Conservation (phyloP, 2,888 invertebrate genomes). For the Drosophila prostipennis region DNA sequence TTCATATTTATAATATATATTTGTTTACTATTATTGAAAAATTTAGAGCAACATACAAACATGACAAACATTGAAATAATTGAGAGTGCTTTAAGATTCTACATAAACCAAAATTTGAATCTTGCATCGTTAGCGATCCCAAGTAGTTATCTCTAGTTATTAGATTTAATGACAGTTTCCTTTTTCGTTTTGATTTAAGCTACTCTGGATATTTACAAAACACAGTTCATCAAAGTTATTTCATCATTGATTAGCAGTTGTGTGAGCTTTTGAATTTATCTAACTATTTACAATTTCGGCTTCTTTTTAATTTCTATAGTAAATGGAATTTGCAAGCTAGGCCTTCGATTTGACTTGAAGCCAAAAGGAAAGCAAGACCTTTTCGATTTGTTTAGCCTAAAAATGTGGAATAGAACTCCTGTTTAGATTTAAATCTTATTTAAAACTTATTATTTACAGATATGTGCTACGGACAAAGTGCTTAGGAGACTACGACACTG, state of each 20-base stretch:
- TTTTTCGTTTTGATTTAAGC: constrained; percentile 30
- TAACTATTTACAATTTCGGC: constrained; percentile 67
- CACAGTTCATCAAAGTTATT: constrained; percentile 29
- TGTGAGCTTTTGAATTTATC: constrained; percentile 51
- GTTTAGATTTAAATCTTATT: constrained; percentile 32
- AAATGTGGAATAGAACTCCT: constrained; percentile 35
- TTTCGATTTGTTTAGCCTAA: constrained; percentile 28
- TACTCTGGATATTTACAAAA: constrained; percentile 63
- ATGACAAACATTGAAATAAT: constrained; percentile 73
- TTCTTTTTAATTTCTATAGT: constrained; percentile 20
- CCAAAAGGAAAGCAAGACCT: constrained; percentile 45
- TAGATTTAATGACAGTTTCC: constrained; percentile 46
- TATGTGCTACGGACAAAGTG: constrained; percentile 45
- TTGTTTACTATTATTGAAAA: constrained; percentile 50
- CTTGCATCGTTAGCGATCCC: constrained; percentile 67
- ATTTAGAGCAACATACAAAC: constrained; percentile 74
- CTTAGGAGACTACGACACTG: constrained; percentile 39
- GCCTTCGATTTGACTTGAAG: constrained; percentile 57
- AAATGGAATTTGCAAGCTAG: constrained; percentile 32
- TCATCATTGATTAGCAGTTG: constrained; percentile 36
- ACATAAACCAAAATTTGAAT: constrained; percentile 55
- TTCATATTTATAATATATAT: constrained; percentile 63
- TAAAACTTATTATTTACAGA: constrained; percentile 41
- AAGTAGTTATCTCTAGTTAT: constrained; percentile 52
- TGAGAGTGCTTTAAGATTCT: constrained; percentile 38